Evolutionary conservation across 1,140 invertebrate species (phyloP).

Genomic region (Bombus difficillimus): DNA sequence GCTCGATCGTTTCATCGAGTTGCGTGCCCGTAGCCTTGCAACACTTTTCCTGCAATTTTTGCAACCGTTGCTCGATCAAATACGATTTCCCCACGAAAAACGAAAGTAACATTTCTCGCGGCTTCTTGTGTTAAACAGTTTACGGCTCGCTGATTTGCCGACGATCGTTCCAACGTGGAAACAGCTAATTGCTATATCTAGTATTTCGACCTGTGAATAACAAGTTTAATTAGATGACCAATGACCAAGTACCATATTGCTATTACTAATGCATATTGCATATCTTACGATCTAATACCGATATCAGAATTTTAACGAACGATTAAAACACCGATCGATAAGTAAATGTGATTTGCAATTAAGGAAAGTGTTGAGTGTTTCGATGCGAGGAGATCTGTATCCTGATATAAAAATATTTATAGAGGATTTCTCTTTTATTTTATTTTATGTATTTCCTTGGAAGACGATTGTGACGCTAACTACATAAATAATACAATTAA

Average conservation of each 20-base stretch:
- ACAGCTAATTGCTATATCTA: conserved; percentile 11
- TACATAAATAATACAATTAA: too few species aligned
- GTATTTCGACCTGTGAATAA: conserved; percentile 32
- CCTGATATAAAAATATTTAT: too few species aligned
- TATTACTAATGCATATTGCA: not conserved
- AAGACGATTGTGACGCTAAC: too few species aligned
- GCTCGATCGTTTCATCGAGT: not conserved
- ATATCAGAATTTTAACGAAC: not conserved
- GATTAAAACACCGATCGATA: not conserved
- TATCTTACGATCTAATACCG: not conserved
- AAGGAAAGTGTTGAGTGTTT: too few species aligned
- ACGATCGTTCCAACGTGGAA: conserved; percentile 20
- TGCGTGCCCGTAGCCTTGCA: conserved; percentile 38
- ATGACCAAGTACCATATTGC: not conserved
- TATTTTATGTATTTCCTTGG: too few species aligned
- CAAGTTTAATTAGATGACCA: conserved; percentile 4
- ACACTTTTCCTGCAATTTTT: conserved; percentile 56
- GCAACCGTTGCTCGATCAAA: conserved; percentile 41
- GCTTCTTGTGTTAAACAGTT: conserved; percentile 35
- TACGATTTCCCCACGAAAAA: conserved; percentile 71
- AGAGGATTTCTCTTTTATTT: too few species aligned
- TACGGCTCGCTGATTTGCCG: conserved; percentile 36
- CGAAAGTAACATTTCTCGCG: conserved; percentile 67
- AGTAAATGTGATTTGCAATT: not conserved
- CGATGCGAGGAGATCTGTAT: too few species aligned